Evolutionary conservation across 2,113 vertebrate species (phyloP).

Genomic region (Colistium nudipinnis): DNA sequence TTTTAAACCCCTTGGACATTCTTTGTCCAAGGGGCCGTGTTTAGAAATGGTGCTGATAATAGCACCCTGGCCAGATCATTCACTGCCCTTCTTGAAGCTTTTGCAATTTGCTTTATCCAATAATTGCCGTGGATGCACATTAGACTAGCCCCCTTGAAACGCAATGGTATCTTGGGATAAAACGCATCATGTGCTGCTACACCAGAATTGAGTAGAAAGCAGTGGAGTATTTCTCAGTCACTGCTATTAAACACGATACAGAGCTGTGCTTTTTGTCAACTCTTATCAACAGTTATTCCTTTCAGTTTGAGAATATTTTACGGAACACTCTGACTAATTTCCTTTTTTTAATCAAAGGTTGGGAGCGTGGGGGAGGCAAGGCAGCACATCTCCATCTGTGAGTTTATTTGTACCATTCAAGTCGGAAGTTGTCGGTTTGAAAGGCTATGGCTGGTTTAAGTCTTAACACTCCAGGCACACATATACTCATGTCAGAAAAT

Average conservation of each 20-base stretch:
- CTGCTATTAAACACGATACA: not conserved
- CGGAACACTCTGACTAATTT: too few species aligned
- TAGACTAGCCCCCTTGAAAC: not conserved
- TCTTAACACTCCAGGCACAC: slow-evolving; percentile 3
- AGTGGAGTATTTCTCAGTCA: too few species aligned
- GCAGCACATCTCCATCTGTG: not conserved
- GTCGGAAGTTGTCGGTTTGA: not conserved
- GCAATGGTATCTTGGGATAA: too few species aligned
- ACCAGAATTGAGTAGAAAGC: too few species aligned
- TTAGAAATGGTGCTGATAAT: too few species aligned
- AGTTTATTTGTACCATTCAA: slow-evolving; percentile 6
- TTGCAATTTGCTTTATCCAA: too few species aligned
- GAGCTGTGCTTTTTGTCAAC: not conserved
- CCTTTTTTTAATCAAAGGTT: not conserved
- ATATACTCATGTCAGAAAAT: not conserved
- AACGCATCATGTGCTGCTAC: too few species aligned
- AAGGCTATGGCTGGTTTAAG: not conserved
- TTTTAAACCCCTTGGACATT: too few species aligned
- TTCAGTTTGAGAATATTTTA: not conserved
- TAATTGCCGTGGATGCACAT: not conserved
- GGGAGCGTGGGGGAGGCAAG: not conserved
- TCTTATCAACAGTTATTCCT: not conserved
- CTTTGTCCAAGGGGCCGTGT: too few species aligned
- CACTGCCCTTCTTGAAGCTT: not conserved
- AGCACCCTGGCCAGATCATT: not conserved